Evolutionary conservation across 2,113 vertebrate species (phyloP).

Genomic region (Tragelaphus strepsiceros): DNA sequence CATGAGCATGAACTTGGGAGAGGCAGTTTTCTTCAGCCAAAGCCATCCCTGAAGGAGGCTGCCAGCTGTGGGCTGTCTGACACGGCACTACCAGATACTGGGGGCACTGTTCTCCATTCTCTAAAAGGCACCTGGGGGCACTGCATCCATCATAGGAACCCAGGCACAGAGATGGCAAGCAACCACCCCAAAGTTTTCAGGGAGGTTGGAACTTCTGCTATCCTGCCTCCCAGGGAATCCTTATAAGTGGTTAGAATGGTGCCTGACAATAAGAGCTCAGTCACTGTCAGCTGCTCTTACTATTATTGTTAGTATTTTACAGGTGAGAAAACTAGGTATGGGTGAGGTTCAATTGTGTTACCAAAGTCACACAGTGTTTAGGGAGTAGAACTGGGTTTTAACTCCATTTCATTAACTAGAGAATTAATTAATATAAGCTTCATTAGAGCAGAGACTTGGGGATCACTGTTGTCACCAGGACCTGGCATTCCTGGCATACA

Average conservation of each 20-base stretch:
- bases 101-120: background rate
- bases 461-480: background rate
- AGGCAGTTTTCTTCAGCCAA: background rate
- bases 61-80: background rate
- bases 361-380: background rate
- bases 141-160: too few species aligned
- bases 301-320: background rate
- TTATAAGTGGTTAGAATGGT: background rate
- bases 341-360: background rate
- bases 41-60: background rate
- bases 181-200: background rate
- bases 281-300: background rate
- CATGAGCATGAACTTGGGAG: background rate
- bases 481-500: background rate
- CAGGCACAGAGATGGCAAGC: background rate
- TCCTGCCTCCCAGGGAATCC: background rate
- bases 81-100: background rate
- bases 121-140: background rate
- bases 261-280: background rate
- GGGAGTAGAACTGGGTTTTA: background rate
- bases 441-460: background rate
- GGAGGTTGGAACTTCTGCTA: background rate
- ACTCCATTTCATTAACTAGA: background rate
- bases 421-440: background rate
- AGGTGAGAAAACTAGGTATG: background rate